A percentile compares a stretch with the other conserved stretches of the same genome.
These are phyloP conservation scores for Drosophila gunungcola DNA, from an alignment of 1,140 invertebrate genomes.

Conservation along the genomic window DNA sequence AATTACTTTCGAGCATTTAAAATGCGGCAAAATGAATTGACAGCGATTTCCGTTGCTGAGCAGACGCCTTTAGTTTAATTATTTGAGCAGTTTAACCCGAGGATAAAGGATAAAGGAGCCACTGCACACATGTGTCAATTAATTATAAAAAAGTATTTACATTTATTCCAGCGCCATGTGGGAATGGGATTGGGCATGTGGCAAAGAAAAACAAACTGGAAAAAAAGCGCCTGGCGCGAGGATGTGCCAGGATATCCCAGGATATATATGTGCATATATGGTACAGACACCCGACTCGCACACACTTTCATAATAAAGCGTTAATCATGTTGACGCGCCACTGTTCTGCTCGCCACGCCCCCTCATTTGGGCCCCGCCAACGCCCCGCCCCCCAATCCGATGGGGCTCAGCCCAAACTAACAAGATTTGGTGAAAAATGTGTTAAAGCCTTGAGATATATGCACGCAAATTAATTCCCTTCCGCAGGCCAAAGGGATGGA, in stretches of 20 bases:
- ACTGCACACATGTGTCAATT: conserved; percentile 70
- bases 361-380: neutral
- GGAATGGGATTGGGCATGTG: conserved; percentile 28
- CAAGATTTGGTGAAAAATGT: conserved; percentile 52
- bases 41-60: conserved; percentile 65
- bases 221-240: conserved; percentile 7
- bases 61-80: conserved; percentile 75
- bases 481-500: neutral
- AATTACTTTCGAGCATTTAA: conserved; percentile 80
- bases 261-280: neutral
- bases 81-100: conserved; percentile 58
- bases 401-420: conserved; percentile 27
- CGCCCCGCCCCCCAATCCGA: conserved; percentile 6
- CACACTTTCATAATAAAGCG: conserved; percentile 59
- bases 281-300: conserved; percentile 1
- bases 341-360: conserved; percentile 30
- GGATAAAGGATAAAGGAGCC: conserved; percentile 40
- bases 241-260: conserved; percentile 1
- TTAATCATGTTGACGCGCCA: conserved; percentile 72
- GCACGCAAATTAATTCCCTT: conserved; percentile 51
- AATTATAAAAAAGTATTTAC: conserved; percentile 63
- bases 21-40: conserved; percentile 81
- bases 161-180: conserved; percentile 38
- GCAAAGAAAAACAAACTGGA: conserved; percentile 33
- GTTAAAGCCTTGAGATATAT: conserved; percentile 65